A percentile compares a stretch with the other conserved stretches of the same genome.
phyloP scores from a whole-genome alignment of 2,797 vertebrate genomes.

The Glyptemys insculpta region DNA sequence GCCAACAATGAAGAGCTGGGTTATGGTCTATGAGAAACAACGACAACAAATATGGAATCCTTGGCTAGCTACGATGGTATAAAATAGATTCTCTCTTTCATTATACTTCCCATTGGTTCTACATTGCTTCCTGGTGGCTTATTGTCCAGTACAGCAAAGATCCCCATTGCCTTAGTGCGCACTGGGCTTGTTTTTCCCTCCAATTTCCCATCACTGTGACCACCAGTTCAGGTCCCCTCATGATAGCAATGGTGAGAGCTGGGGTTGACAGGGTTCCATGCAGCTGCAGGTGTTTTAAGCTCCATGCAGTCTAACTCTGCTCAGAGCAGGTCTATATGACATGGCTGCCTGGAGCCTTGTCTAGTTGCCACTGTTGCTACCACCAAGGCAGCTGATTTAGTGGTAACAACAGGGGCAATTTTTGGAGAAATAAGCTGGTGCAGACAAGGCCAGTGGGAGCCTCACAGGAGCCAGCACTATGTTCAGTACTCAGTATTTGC shows the following conservation, averaged over 20 bases:
- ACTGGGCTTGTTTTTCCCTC: neutral
- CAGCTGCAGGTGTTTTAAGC: neutral
- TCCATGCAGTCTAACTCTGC: neutral
- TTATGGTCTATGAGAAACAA: neutral
- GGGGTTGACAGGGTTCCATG: neutral
- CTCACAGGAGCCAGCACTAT: neutral
- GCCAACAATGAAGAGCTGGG: neutral
- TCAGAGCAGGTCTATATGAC: neutral
- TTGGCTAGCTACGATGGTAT: neutral
- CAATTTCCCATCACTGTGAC: neutral
- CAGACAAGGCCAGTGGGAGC: neutral
- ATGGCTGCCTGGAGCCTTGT: neutral
- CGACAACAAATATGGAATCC: neutral
- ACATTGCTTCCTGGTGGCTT: neutral
- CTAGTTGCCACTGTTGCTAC: neutral
- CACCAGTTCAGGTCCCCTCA: neutral
- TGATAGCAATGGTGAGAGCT: neutral
- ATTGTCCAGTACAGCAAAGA: neutral
- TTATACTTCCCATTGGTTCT: neutral
- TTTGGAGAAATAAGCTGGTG: neutral
- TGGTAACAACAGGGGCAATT: neutral
- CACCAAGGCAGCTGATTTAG: neutral
- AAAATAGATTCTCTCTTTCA: neutral
- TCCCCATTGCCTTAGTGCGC: neutral
- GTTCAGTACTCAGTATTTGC: neutral